Evolutionary conservation across 35 echinoderm and acorn worm species (phyloP), one percentile per base, ranked within the genome.

Genomic region (Apostichopus japonicus): DNA sequence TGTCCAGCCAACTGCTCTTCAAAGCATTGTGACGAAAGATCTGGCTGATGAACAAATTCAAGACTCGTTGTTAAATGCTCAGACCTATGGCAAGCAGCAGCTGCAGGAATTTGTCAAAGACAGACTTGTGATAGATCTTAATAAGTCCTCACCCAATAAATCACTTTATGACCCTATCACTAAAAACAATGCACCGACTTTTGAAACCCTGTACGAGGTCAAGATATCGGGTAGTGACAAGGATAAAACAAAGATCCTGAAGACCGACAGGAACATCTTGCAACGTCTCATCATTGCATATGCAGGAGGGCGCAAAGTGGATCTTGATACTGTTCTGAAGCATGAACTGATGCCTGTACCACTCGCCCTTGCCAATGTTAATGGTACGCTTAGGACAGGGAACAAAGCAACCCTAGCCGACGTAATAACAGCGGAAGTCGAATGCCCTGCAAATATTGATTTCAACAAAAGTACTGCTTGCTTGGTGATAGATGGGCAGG

Each of bases 1-100:
- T 24, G 27, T 33, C 27, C 27, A 33, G 27, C 27, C 27, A 33
- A 33, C 27, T 33, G 27, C 1, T 65, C 58, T 83, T 55, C 56
- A 67, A 23, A 83, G 91, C 71, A 91, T 94, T 11, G 93, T 63
- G n/a, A 94, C 87, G 8, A 33, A 84, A 80, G 83, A 77, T 76
- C 19, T 93, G 8, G 58, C 80, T 73, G 72, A 67, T 5, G 86
- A 78, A 13, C 53, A 3, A 65, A 89, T 89, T 24, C 72, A 94
- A 84, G 8, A 94, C 16, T 94, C 88, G 21, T 72, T 94, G 23
- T 24, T 94, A 5, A 79, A 90, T 67, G 73, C 93, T 71, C 11
- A 91, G 79, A 15, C 78, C 77, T 11, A 52, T 17, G 79, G 79
- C 59, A 8, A 84, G 80, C 55, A 89, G 2, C 65, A 93, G 55